Evolutionary conservation across 2,888 invertebrate species (phyloP), one percentile per base, ranked within the genome.

Genomic region (Acrocyrtus sp.): DNA sequence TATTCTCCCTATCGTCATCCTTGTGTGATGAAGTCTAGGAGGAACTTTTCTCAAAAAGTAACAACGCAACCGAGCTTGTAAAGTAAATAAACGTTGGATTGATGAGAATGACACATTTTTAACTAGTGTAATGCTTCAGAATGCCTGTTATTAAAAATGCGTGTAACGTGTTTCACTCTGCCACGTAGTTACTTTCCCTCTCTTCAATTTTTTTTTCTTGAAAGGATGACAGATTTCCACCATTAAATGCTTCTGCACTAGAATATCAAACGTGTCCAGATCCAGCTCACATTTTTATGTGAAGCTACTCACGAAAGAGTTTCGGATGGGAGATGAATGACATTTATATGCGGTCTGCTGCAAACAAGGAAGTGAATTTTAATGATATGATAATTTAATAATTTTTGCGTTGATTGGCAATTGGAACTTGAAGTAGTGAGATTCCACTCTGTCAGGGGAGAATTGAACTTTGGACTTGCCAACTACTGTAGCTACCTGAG

Each of bases 241-340:
- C 57, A 67, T 57, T 67, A 67, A 48, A 41, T 41, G 26, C 58
- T 58, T 57, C 50, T 39, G 47, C 6, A 3, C 6, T 4, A 27
- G 29, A 27, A 53, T 63, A 53, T 53, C 53, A 63, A 53, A 53
- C 21, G 45, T 58, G 58, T 58, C 43, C n/a, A n/a, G n/a, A n/a
- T n/a, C 19, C 61, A 41, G n/a, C 19, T 58, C 24, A 41, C 34
- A 51, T 63, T 47, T 29, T 66, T 66, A 48, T 27, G 57, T 26
- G 19, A n/a, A n/a, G n/a, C n/a, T n/a, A n/a, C n/a, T n/a, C n/a
- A n/a, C n/a, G n/a, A n/a, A n/a, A n/a, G n/a, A n/a, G n/a, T n/a
- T n/a, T n/a, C n/a, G n/a, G n/a, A n/a, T n/a, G n/a, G n/a, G n/a
- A n/a, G n/a, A n/a, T n/a, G n/a, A n/a, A n/a, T n/a, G n/a, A n/a